phyloP scores from a whole-genome alignment of 1,140 invertebrate genomes.

The Andrena cerasifolii region DNA sequence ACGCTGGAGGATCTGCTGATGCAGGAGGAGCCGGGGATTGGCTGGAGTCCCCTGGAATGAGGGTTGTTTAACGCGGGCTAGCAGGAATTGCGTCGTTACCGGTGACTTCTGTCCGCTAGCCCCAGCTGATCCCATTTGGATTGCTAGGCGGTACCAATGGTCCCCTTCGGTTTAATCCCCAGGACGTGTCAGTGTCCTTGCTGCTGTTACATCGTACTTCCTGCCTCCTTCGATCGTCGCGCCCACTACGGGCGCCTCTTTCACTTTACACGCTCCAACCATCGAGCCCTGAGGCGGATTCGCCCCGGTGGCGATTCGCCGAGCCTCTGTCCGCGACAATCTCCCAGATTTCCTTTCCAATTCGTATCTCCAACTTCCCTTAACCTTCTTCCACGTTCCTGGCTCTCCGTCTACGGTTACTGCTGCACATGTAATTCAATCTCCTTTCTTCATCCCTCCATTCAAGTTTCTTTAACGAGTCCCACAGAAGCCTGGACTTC shows the following conservation, averaged over 20 bases:
- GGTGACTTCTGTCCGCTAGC: conserved; percentile 38
- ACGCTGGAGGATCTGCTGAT: conserved; percentile 41
- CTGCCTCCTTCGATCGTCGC: not conserved
- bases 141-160: not conserved
- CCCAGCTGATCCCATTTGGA: conserved; percentile 4
- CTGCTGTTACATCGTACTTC: too few species aligned
- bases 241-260: not conserved
- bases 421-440: not conserved
- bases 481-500: not conserved
- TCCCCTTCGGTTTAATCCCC: not conserved
- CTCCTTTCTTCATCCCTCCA: not conserved
- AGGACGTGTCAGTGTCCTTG: not conserved
- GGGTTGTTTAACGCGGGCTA: conserved; percentile 29
- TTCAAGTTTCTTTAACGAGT: conserved; percentile 7
- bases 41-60: conserved; percentile 32
- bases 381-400: not conserved
- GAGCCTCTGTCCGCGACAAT: not conserved
- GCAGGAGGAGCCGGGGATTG: conserved; percentile 27
- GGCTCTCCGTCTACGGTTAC: not conserved
- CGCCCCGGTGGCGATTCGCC: not conserved
- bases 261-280: not conserved
- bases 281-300: not conserved
- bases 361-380: not conserved
- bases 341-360: not conserved
- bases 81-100: conserved; percentile 47